Evolutionary conservation across 2,113 vertebrate genomes (phyloP).

Genomic region (Nothocercus julius): DNA sequence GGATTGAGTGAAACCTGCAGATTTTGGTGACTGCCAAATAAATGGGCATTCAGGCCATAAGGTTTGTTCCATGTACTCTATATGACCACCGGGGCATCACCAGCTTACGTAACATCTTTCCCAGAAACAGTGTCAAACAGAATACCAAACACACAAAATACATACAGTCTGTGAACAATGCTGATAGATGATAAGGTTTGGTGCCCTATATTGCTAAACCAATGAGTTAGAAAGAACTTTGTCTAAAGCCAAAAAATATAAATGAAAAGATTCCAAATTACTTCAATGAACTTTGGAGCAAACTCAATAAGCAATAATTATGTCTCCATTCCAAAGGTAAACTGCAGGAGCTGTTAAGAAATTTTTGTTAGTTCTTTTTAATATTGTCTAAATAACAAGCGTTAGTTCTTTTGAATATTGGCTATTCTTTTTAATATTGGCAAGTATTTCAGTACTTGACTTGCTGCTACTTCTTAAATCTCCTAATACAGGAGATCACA

Average conservation of each 20-base stretch:
- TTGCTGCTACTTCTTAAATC: not conserved
- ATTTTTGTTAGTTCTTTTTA: constrained; percentile 39
- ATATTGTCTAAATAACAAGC: not conserved
- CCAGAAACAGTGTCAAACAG: not conserved
- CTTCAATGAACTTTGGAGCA: constrained; percentile 34
- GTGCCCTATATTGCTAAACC: not conserved
- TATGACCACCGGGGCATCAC: not conserved
- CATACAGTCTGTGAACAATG: not conserved
- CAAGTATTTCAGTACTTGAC: not conserved
- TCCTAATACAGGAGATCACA: not conserved
- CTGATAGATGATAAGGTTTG: not conserved
- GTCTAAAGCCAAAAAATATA: constrained; percentile 40
- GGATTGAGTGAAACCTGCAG: constrained; percentile 23
- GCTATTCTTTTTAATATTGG: too few relatives aligned
- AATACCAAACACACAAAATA: not conserved
- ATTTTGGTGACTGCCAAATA: constrained; percentile 20
- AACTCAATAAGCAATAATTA: constrained; percentile 51
- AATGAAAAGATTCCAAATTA: constrained; percentile 40
- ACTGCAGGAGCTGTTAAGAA: constrained; percentile 24
- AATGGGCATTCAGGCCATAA: not conserved
- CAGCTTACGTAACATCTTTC: not conserved
- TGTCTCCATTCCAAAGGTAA: constrained; percentile 23
- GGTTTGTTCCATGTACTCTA: not conserved
- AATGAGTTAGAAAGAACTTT: not conserved
- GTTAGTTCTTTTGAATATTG: constrained; percentile 20